Conservation (phyloP, 2,113 vertebrate species). For the Anarhynchus alexandrinus region DNA sequence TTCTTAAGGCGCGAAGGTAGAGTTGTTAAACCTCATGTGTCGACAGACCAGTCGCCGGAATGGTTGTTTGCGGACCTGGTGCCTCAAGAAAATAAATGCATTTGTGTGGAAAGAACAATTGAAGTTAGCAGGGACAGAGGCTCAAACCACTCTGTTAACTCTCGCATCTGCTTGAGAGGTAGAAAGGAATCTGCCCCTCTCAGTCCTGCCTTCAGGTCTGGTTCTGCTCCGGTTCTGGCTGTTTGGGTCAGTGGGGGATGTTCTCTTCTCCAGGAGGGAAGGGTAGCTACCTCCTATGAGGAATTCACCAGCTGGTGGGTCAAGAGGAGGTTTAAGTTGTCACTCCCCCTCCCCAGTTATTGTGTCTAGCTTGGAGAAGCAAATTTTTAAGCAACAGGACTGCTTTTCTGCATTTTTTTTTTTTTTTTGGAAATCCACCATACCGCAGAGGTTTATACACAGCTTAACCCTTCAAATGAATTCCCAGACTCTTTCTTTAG, state of each 20-base stretch:
- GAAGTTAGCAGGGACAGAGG: background rate
- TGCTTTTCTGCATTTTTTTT: background rate
- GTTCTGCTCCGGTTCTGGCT: background rate
- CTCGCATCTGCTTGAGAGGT: background rate
- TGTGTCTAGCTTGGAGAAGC: background rate
- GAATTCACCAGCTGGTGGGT: background rate
- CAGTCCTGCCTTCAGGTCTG: background rate
- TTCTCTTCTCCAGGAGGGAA: background rate
- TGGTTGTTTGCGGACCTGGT: background rate
- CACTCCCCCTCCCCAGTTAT: background rate
- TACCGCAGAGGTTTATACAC: background rate
- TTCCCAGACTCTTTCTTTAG: background rate
- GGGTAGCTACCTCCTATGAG: background rate
- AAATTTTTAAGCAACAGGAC: background rate
- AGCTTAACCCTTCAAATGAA: background rate
- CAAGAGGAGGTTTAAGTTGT: background rate
- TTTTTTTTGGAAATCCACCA: background rate
- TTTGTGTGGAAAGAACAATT: background rate
- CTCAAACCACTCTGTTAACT: background rate
- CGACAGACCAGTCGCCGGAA: fast-evolving
- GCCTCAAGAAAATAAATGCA: background rate
- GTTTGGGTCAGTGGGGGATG: background rate
- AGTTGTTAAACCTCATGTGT: background rate
- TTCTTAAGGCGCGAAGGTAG: background rate
- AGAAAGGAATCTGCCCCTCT: background rate